Conservation (phyloP, 2,797 vertebrate species). For the Chrysocyon brachyurus region DNA sequence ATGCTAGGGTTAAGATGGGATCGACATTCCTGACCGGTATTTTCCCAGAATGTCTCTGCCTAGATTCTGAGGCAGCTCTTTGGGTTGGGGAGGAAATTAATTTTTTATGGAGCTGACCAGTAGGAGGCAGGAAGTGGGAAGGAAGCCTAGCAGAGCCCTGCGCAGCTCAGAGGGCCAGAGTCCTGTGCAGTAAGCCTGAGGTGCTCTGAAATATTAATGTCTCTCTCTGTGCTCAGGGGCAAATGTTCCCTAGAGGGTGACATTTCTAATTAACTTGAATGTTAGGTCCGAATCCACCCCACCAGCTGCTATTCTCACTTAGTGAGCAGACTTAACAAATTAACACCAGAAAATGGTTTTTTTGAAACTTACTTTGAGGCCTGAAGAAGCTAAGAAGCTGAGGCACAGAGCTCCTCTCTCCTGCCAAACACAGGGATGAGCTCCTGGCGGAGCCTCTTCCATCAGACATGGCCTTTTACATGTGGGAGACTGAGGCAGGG, state of each 20-base stretch:
- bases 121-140: not conserved
- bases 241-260: slow-evolving; percentile 46
- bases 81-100: not conserved
- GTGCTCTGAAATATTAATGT: slow-evolving; percentile 74
- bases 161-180: not conserved
- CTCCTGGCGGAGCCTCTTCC: not conserved
- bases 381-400: not conserved
- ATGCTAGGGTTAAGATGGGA: not conserved
- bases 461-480: not conserved
- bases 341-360: slow-evolving; percentile 80
- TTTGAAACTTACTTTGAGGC: slow-evolving; percentile 82
- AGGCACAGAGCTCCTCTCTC: not conserved
- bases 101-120: not conserved
- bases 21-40: not conserved
- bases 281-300: slow-evolving; percentile 72
- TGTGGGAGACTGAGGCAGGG: not conserved
- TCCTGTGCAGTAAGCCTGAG: not conserved
- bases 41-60: not conserved
- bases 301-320: slow-evolving; percentile 75
- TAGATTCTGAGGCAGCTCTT: not conserved
- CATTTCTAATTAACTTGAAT: slow-evolving; percentile 78
- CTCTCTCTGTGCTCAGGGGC: not conserved
- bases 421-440: not conserved
- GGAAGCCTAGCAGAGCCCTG: not conserved
- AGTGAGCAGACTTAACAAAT: slow-evolving; percentile 86